phyloP scores from a whole-genome alignment of 2,888 invertebrate genomes.

The Doris montereyensis region DNA sequence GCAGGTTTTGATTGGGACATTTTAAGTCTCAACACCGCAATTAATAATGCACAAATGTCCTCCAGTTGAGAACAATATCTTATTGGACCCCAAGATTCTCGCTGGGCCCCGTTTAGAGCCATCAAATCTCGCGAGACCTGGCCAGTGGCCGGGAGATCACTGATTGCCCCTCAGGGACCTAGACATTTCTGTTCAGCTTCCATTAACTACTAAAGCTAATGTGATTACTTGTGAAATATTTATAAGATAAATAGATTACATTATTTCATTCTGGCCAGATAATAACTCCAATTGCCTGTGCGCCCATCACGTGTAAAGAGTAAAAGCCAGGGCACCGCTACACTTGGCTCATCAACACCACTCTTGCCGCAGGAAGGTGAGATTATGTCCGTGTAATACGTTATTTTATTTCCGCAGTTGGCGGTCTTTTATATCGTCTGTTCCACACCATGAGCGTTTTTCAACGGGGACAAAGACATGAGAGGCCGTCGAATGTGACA shows the following conservation, averaged over 20 bases:
- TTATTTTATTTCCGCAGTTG: too few species aligned
- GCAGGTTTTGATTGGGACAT: too few species aligned
- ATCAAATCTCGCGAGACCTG: slow-evolving; percentile 32
- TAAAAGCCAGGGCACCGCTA: too few species aligned
- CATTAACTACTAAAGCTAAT: slow-evolving; percentile 48
- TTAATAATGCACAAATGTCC: background rate
- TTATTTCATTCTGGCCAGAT: slow-evolving; percentile 39
- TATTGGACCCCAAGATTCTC: background rate
- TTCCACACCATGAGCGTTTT: too few species aligned
- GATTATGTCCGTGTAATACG: too few species aligned
- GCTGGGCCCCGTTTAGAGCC: slow-evolving; percentile 28
- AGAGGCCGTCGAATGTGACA: too few species aligned
- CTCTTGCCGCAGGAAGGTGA: too few species aligned
- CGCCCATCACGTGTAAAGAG: background rate
- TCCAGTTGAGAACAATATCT: background rate
- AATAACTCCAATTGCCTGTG: slow-evolving; percentile 27
- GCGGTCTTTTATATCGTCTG: too few species aligned
- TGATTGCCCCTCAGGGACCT: slow-evolving; percentile 38
- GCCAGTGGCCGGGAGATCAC: slow-evolving; percentile 31
- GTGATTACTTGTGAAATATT: slow-evolving; percentile 52
- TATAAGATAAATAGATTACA: slow-evolving; percentile 50
- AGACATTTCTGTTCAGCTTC: slow-evolving; percentile 37
- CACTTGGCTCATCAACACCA: too few species aligned
- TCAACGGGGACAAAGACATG: too few species aligned
- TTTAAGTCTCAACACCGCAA: too few species aligned